phyloP scores from a whole-genome alignment of 2,113 vertebrate genomes.

The Cyphomyrus plagiostoma region DNA sequence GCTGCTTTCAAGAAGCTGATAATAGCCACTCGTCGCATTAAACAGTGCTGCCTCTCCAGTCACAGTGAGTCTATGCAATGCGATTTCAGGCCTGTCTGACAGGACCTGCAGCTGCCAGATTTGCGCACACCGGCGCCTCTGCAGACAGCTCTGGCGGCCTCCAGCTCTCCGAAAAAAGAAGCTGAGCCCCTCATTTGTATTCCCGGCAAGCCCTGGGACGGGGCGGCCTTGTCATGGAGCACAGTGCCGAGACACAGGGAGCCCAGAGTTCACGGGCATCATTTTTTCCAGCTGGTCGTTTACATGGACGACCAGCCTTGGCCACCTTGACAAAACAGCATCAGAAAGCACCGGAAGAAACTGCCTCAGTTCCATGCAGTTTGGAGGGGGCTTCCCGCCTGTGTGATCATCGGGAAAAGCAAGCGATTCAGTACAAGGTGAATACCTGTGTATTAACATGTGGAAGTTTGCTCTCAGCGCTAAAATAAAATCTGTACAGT shows the following conservation, averaged over 20 bases:
- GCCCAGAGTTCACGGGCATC: not conserved
- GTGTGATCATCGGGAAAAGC: not conserved
- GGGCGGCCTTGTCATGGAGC: not conserved
- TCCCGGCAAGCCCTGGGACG: not conserved
- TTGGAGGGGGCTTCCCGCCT: not conserved
- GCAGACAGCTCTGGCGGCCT: not conserved
- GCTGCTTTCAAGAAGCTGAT: conserved; percentile 18
- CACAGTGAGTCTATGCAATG: conserved; percentile 12
- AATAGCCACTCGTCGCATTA: conserved; percentile 22
- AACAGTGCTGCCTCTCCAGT: conserved; percentile 7
- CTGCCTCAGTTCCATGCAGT: not conserved
- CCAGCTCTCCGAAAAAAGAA: not conserved
- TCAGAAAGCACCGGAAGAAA: not conserved
- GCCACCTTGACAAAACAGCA: not conserved
- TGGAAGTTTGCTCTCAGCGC: not conserved
- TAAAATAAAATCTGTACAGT: not conserved
- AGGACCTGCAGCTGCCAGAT: conserved; percentile 7
- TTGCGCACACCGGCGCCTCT: not conserved
- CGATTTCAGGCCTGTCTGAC: conserved; percentile 26
- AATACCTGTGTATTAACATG: not conserved
- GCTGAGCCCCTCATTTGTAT: conserved; percentile 10
- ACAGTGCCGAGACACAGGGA: not conserved
- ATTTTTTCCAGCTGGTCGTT: not conserved
- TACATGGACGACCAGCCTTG: not conserved
- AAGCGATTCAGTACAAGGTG: not conserved